Conservation (phyloP, 2,113 vertebrate genomes). For the Syngnathus typhle region DNA sequence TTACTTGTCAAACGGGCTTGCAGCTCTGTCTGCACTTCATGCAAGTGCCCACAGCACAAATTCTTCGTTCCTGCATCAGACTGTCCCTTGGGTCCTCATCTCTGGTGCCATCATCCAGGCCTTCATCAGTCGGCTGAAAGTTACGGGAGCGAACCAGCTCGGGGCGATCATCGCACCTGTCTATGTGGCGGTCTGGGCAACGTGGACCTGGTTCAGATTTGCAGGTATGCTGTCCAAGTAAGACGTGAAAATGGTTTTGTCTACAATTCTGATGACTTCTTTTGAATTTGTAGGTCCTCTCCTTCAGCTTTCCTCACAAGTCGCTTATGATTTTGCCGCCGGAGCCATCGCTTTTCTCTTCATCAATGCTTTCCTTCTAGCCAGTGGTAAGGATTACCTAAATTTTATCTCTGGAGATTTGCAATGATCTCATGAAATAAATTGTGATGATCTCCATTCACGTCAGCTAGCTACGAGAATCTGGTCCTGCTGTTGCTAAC, state of each 20-base stretch:
- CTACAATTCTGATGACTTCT: not conserved
- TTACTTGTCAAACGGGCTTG: conserved; percentile 80
- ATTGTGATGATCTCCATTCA: conserved; percentile 4
- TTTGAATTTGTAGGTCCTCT: conserved; percentile 56
- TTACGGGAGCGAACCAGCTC: conserved; percentile 68
- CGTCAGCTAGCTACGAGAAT: conserved; percentile 76
- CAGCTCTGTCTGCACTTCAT: conserved; percentile 76
- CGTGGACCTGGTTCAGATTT: conserved; percentile 82
- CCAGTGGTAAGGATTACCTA: conserved; percentile 69
- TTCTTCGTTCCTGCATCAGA: conserved; percentile 61
- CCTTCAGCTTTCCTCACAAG: conserved; percentile 49
- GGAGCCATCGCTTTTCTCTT: conserved; percentile 78
- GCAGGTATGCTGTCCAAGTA: conserved; percentile 66
- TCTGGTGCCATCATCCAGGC: conserved; percentile 77
- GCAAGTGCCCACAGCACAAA: conserved; percentile 8
- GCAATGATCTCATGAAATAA: not conserved
- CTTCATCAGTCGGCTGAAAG: conserved; percentile 77
- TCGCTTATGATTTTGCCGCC: conserved; percentile 69
- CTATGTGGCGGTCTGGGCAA: conserved; percentile 79
- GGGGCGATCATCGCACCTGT: conserved; percentile 76
- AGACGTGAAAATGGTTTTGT: not conserved
- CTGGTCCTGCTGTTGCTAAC: conserved; percentile 74
- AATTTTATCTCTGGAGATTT: not conserved
- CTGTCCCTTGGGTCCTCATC: conserved; percentile 78
- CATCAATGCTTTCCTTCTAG: conserved; percentile 74